Percentiles rank a stretch among this genome's conserved stretches.
Evolutionary conservation across 2,888 invertebrate species (phyloP).

Genomic region (Formica aserva): DNA sequence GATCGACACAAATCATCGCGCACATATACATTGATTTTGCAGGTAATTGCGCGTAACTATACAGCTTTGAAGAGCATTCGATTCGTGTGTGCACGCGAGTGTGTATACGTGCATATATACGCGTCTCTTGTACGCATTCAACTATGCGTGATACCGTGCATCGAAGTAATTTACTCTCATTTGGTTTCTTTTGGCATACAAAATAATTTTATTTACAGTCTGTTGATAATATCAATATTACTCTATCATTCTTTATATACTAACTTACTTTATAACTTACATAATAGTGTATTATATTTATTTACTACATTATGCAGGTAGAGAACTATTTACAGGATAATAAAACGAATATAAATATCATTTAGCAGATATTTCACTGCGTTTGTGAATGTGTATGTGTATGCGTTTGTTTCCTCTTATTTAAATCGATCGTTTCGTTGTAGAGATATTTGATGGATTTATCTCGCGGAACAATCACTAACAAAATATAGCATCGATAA

Average conservation of each 20-base stretch:
- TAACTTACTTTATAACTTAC: conserved; percentile 63
- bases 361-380: conserved; percentile 63
- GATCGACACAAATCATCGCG: not conserved
- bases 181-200: conserved; percentile 85
- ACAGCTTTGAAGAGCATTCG: conserved; percentile 8
- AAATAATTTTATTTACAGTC: conserved; percentile 85
- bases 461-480: conserved; percentile 32
- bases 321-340: conserved; percentile 76
- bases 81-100: conserved; percentile 4
- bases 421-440: conserved; percentile 64
- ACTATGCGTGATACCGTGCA: conserved; percentile 36
- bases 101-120: conserved; percentile 41
- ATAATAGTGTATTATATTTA: conserved; percentile 76
- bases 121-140: conserved; percentile 12
- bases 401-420: conserved; percentile 6
- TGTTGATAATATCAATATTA: conserved; percentile 80
- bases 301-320: conserved; percentile 72
- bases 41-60: conserved; percentile 17
- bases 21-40: conserved; percentile 29
- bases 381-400: conserved; percentile 24
- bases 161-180: conserved; percentile 74
- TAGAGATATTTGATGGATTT: conserved; percentile 57
- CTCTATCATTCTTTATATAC: conserved; percentile 75
- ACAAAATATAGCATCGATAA: conserved; percentile 12
- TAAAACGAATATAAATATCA: conserved; percentile 78